Evolutionary conservation across 2,113 vertebrate species (phyloP).

Genomic region (Ceuthmochares aereus): DNA sequence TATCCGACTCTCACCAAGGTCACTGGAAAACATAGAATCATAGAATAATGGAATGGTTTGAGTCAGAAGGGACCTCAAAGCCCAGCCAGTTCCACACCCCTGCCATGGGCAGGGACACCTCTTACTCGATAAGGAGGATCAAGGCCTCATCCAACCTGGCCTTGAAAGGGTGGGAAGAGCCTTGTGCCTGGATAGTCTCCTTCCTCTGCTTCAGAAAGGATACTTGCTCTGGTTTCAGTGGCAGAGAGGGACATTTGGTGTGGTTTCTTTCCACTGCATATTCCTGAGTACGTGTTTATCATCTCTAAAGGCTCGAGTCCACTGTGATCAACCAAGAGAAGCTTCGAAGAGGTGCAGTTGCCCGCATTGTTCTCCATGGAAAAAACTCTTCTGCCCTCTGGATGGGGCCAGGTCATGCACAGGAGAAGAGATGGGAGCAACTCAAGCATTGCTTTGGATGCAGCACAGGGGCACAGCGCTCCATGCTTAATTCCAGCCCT

Average conservation of each 20-base stretch:
- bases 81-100: too few species aligned
- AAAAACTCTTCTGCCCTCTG: background rate
- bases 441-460: background rate
- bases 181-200: background rate
- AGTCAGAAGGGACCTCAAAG: too few species aligned
- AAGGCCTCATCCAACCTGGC: too few species aligned
- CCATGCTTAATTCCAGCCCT: background rate
- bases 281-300: background rate
- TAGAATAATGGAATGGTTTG: too few species aligned
- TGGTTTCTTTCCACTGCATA: background rate
- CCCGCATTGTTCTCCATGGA: fast-evolving
- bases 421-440: background rate
- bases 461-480: fast-evolving
- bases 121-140: too few species aligned
- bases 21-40: background rate
- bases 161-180: background rate
- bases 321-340: background rate
- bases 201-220: background rate
- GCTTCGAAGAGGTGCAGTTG: background rate
- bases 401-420: fast-evolving
- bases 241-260: too few species aligned
- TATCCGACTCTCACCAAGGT: too few species aligned
- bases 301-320: background rate
- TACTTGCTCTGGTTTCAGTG: background rate
- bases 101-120: too few species aligned